Evolutionary conservation across 2,113 vertebrate species (phyloP).

Genomic region (Cavia porcellus): DNA sequence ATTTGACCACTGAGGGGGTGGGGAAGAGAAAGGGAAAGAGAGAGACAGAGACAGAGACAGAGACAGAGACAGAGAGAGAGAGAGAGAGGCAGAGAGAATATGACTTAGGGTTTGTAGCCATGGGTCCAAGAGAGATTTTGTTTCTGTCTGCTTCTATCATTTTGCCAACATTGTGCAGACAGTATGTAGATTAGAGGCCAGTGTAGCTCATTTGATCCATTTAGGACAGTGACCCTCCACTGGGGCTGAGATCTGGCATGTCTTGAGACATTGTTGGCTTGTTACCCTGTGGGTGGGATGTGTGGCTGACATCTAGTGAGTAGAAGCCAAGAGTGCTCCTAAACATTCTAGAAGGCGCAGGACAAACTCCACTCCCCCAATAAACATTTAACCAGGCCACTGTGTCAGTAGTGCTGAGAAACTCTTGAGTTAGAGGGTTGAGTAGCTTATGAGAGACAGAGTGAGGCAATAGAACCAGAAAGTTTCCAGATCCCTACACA

Average conservation of each 20-base stretch:
- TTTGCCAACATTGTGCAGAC: not conserved
- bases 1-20: not conserved
- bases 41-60: not conserved
- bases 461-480: too few species aligned
- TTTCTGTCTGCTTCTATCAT: slow-evolving; percentile 12
- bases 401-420: not conserved
- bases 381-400: too few species aligned
- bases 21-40: not conserved
- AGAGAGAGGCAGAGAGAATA: not conserved
- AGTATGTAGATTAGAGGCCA: not conserved
- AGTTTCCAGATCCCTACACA: not conserved
- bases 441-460: not conserved
- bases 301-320: slow-evolving; percentile 57
- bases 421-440: not conserved
- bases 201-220: not conserved
- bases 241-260: not conserved
- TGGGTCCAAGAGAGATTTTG: not conserved
- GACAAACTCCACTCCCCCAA: not conserved
- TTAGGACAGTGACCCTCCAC: not conserved
- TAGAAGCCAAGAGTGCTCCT: slow-evolving; percentile 41
- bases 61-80: not conserved
- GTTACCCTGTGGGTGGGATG: not conserved
- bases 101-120: not conserved
- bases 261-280: not conserved
- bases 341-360: not conserved